Percentiles rank a stretch among this genome's conserved stretches.
phyloP scores from a whole-genome alignment of 1,140 invertebrate species.

The Branchinecta lynchi region DNA sequence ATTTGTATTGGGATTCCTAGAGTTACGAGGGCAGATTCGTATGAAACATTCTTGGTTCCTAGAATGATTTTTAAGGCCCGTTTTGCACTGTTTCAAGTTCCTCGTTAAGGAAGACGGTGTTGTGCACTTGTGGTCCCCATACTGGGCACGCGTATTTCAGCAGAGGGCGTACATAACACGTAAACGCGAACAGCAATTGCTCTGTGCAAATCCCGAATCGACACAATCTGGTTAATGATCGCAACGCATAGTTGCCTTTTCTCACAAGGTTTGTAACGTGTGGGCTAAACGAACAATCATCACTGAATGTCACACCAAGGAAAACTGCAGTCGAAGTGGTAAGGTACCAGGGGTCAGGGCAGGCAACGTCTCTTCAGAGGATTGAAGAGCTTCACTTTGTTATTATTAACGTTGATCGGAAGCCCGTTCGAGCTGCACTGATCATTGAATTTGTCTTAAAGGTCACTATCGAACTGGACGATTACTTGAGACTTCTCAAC shows the following conservation, averaged over 20 bases:
- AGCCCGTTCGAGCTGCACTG: slow-evolving; percentile 4
- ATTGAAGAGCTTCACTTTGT: background rate
- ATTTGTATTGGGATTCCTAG: too few species aligned
- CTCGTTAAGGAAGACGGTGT: background rate
- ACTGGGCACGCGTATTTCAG: too few species aligned
- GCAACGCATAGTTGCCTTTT: slow-evolving; percentile 8
- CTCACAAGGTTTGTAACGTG: slow-evolving; percentile 5
- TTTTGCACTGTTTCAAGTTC: background rate
- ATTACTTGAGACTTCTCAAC: slow-evolving; percentile 9
- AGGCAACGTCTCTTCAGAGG: slow-evolving; percentile 5
- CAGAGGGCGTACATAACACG: too few species aligned
- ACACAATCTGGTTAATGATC: background rate
- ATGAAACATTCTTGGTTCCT: background rate
- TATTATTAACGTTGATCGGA: background rate
- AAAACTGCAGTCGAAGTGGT: too few species aligned
- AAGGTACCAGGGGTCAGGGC: background rate
- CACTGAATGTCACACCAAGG: too few species aligned
- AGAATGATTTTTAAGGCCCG: background rate
- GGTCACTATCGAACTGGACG: slow-evolving; percentile 4
- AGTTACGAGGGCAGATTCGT: background rate
- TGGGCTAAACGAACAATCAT: background rate
- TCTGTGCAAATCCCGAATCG: background rate
- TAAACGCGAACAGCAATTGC: slow-evolving; percentile 3
- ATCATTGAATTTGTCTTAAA: background rate
- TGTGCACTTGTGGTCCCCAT: background rate